A percentile compares a stretch with the other conserved stretches of the same genome.
Evolutionary conservation across 2,113 vertebrate genomes (phyloP).

Genomic region (Orthonyx spaldingii): DNA sequence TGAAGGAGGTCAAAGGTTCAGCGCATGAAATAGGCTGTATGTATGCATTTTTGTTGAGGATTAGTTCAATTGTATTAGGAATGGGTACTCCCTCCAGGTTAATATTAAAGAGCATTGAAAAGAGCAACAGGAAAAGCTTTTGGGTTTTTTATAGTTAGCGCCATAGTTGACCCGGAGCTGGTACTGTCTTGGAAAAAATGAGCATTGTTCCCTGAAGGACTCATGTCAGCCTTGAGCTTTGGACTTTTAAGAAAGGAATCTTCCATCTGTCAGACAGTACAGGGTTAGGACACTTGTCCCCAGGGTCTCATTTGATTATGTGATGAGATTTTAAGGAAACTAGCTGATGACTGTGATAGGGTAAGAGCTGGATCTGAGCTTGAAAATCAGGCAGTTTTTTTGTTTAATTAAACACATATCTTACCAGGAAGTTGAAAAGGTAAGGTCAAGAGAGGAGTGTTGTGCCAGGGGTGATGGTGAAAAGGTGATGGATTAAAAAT

Average conservation of each 20-base stretch:
- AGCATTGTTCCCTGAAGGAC: slow-evolving; percentile 34
- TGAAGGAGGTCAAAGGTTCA: slow-evolving; percentile 68
- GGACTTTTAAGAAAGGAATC: slow-evolving; percentile 1
- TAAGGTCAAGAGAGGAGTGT: slow-evolving; percentile 28
- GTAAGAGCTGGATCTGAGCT: background rate
- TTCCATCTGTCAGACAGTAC: slow-evolving; percentile 10
- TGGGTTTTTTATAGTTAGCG: slow-evolving; percentile 29
- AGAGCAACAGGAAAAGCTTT: slow-evolving; percentile 42
- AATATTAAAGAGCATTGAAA: slow-evolving; percentile 33
- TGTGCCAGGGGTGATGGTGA: background rate
- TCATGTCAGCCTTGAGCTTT: slow-evolving; percentile 42
- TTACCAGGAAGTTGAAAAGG: slow-evolving; percentile 56
- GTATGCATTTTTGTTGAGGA: background rate
- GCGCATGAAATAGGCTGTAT: background rate
- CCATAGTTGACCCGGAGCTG: background rate
- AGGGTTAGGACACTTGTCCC: slow-evolving; percentile 14
- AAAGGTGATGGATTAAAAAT: slow-evolving; percentile 30
- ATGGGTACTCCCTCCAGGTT: slow-evolving; percentile 1
- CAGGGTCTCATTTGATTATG: slow-evolving; percentile 7
- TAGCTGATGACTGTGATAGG: background rate
- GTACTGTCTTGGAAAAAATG: slow-evolving; percentile 26
- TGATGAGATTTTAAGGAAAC: slow-evolving; percentile 58
- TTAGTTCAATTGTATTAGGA: background rate
- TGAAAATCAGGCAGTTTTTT: slow-evolving; percentile 33
- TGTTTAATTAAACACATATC: slow-evolving; percentile 42